These are phyloP conservation scores for Adelosebastes latens DNA, from an alignment of 2,797 vertebrate species.

Conservation along the genomic window DNA sequence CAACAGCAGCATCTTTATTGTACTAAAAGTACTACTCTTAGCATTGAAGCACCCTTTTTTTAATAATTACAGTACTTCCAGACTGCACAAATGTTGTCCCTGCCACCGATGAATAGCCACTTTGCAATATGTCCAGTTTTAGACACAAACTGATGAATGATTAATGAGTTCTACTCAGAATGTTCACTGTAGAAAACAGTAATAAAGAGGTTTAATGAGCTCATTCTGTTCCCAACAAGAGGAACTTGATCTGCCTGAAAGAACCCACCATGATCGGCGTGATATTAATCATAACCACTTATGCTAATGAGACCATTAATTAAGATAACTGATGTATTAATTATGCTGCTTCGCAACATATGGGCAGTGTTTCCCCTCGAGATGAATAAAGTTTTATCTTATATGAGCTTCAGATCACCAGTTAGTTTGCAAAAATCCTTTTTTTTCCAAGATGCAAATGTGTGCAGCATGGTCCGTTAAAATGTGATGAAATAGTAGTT, in stretches of 20 bases:
- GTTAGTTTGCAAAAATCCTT: neutral
- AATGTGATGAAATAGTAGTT: neutral
- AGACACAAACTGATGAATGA: neutral
- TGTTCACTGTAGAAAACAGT: neutral
- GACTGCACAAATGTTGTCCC: neutral
- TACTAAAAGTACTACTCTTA: neutral
- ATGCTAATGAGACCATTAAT: slow-evolving; percentile 28
- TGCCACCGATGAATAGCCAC: neutral
- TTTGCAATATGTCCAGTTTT: neutral
- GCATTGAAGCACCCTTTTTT: neutral
- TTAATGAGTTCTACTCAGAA: neutral
- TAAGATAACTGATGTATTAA: slow-evolving; percentile 29
- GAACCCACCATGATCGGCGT: neutral
- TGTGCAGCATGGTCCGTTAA: neutral
- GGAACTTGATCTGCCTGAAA: slow-evolving; percentile 10
- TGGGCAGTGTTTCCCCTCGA: neutral
- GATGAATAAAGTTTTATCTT: neutral
- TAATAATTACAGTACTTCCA: neutral
- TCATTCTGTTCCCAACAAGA: slow-evolving; percentile 19
- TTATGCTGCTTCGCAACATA: neutral
- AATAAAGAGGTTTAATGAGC: slow-evolving; percentile 21
- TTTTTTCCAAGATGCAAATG: neutral
- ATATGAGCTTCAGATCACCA: neutral
- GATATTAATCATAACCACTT: slow-evolving; percentile 23
- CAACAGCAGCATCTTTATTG: neutral